Evolutionary conservation across 2,113 vertebrate genomes (phyloP).

Genomic region (Muscicapa adusta): DNA sequence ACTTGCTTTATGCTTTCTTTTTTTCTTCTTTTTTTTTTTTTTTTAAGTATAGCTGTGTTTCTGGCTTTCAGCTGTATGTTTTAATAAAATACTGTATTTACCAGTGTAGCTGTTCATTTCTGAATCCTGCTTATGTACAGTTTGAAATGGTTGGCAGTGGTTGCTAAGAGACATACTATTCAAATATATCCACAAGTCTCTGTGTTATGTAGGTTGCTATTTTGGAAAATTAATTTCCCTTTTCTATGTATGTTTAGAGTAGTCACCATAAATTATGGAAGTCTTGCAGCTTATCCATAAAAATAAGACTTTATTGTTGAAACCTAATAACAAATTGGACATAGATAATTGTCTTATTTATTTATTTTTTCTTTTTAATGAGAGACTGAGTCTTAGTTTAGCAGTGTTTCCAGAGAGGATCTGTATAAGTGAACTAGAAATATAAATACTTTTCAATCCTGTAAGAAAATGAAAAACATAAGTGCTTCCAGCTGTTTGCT

Average conservation of each 20-base stretch:
- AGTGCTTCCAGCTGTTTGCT: constrained; percentile 40
- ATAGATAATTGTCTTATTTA: neutral
- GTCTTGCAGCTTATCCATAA: constrained; percentile 37
- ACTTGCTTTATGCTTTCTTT: neutral
- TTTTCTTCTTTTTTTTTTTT: constrained; percentile 1
- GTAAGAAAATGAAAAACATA: neutral
- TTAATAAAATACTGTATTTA: constrained; percentile 29
- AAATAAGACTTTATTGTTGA: constrained; percentile 56
- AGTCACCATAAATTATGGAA: constrained; percentile 49
- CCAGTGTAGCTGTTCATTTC: constrained; percentile 29
- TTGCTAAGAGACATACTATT: constrained; percentile 76
- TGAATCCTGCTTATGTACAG: constrained; percentile 35
- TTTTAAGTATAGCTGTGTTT: neutral
- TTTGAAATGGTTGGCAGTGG: constrained; percentile 63
- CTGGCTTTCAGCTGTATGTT: constrained; percentile 4
- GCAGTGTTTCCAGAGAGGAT: neutral
- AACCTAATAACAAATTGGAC: constrained; percentile 20
- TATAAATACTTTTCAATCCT: constrained; percentile 31
- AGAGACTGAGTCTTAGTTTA: neutral
- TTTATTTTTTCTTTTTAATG: neutral
- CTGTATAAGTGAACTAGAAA: neutral
- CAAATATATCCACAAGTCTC: constrained; percentile 59
- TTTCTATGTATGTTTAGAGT: constrained; percentile 62
- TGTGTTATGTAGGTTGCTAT: constrained; percentile 60
- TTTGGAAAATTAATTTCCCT: constrained; percentile 65